Evolutionary conservation across 2,888 invertebrate species (phyloP), one percentile per base, ranked within the genome.

Genomic region (Himalopsyche kuldschensis): DNA sequence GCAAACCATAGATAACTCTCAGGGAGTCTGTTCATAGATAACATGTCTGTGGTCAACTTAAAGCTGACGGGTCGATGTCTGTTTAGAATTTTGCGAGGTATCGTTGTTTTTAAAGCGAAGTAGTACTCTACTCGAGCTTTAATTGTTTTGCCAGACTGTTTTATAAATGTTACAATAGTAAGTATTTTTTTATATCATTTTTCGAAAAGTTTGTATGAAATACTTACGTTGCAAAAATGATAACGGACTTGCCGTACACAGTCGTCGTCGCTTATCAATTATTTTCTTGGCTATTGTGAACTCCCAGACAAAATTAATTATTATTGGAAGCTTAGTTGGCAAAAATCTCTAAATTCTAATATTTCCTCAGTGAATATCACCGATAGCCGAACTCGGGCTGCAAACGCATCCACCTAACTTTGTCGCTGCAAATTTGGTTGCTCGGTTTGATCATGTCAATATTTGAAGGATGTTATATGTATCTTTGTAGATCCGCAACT

Each of bases 31-130:
- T n/a, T n/a, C 41, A 78, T 78, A 20, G 10, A 30, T n/a, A 30
- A 31, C n/a, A 30, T 78, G 55, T 82, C 69, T 82, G 79, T 82
- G 82, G 75, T 55, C 47, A 69, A 41, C 48, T 46, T 15, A 31
- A 32, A 17, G n/a, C 32, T 20, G 47, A 69, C 77, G 79, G 82
- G 82, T 82, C 82, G 79, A 82, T 82, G 82, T 77, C 82, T 82
- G 82, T 79, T 82, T 46, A 41, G 77, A 79, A 47, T 1, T 69
- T 69, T 69, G 1, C 69, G 11, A 69, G 69, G 69, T 69, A 69
- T 69, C 27, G 69, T 69, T 69, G 69, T 27, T 69, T 69, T 69
- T 27, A 69, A 69, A 30, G 24, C 20, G 30, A 24, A 30, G 24
- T 41, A 6, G 5, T 20, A 4, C 17, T 55, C 24, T 20, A 55